Base-by-base conservation (phyloP, 2,888 invertebrate species). In the Pasiphila rectangulata region DNA sequence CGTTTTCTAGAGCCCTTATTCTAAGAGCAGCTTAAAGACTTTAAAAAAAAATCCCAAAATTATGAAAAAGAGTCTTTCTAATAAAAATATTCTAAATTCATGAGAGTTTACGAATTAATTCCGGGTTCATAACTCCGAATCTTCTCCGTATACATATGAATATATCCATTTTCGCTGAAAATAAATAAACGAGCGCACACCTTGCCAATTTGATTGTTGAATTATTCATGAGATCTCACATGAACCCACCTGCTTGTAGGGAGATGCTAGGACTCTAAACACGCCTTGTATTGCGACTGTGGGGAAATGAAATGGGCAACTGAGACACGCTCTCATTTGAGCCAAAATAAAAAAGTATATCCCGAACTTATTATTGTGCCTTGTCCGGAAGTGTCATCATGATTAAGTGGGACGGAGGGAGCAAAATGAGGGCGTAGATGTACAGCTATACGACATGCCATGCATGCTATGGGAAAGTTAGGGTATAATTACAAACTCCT, bases 151-250 rank as follows among this genome's bases (percentile, higher is more conserved):
- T 69, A 75, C 66, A 64, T 72, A 75, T 69, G 71, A 67, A 77
- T 76, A 79, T 81, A 75, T 27, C 72, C 66, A 68, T 85, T 75
- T 63, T 65, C 66, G 65, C 63, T 61, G 62, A 77, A 82, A 82
- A 83, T 84, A 86, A 86, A 85, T 84, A 86, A 82, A 81, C 77
- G 77, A 67, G 64, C 69, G 72, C 72, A 79, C 78, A 82, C 83
- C 82, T 84, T 77, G 81, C 79, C 83, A 82, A 86, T 86, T 86
- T 82, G 78, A 81, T 80, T 75, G 77, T 79, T 87, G 87, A 86
- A 87, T 87, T 78, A 87, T 87, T 84, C 86, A 86, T 87, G 82
- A 72, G 67, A 75, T 80, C 79, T 81, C 81, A 75, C 73, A 64
- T 72, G 74, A 69, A 57, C 71, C 63, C 74, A 82, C 79, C 81